Evolutionary conservation across 2,888 invertebrate genomes (phyloP).

Genomic region (Autographa gamma): DNA sequence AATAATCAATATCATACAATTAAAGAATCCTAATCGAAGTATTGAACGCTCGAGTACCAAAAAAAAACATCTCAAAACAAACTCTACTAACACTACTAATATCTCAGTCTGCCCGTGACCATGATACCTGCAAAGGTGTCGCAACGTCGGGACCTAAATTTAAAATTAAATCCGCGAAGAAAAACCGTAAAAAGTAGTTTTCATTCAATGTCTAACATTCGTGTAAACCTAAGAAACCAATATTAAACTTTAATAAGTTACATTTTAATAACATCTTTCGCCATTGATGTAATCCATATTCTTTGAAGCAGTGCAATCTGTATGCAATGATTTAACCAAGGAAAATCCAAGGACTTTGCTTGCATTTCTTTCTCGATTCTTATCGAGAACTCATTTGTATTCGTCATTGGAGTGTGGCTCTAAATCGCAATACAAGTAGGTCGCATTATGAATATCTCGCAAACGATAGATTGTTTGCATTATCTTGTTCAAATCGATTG

Average conservation of each 20-base stretch:
- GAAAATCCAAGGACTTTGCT: conserved; percentile 8
- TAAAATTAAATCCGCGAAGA: no score
- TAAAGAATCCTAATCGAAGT: no score
- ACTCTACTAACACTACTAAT: no score
- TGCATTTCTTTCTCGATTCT: conserved; percentile 27
- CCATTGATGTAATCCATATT: background rate
- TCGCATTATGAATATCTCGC: conserved; percentile 22
- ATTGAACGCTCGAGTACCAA: no score
- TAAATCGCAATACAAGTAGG: conserved; percentile 19
- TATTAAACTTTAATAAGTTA: background rate
- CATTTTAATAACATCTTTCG: background rate
- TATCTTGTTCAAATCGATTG: conserved; percentile 20
- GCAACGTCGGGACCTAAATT: no score
- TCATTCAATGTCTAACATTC: no score
- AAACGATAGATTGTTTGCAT: conserved; percentile 27
- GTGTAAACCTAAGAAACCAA: no score
- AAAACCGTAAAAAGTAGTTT: no score
- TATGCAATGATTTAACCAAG: conserved; percentile 1
- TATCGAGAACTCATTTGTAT: conserved; percentile 15
- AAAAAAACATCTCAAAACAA: no score
- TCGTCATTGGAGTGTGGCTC: conserved; percentile 11
- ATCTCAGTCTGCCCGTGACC: no score
- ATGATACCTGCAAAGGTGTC: no score
- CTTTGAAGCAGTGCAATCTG: background rate
- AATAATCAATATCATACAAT: no score